Base-by-base conservation (phyloP, 2,797 vertebrate genomes). In the Mionectes olivaceus region DNA sequence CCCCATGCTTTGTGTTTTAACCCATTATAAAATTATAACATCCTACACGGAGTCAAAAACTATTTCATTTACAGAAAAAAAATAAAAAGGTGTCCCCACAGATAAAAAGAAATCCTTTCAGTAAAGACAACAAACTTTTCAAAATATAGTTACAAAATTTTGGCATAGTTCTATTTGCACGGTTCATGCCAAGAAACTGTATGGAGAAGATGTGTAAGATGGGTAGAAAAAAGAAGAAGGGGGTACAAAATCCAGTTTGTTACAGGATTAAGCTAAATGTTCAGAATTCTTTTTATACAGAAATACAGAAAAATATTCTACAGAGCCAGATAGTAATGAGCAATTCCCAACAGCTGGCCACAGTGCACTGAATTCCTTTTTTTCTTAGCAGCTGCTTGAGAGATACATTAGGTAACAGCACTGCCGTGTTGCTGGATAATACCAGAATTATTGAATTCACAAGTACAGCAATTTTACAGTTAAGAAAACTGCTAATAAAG, bases 401-500 rank as follows among this genome's bases (percentile, higher is more conserved):
- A 91, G 18, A 75, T 56, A 78, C 37, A 65, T 60, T 90, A 88
- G 73, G 27, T 84, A 85, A 92, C 37, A 89, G 71, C 55, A 90
- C 76, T 87, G 85, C 52, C 63, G 61, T 69, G 65, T 73, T 83
- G 33, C 65, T 16, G 5, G 74, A 27, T 81, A 89, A 87, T 27
- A 70, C 33, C 9, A 2, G 71, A 74, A 94, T 53, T 79, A 65
- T 41, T 44, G 52, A 80, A 74, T 83, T 80, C 49, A 87, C 59
- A 57, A 78, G 76, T 59, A 93, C 14, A 76, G 87, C 69, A 75
- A 77, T 74, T 85, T 89, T 80, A 77, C 60, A 41, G n/a, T 65
- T 71, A 85, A 57, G 84, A 91, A 91, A 89, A 93, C 47, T 78
- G 84, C 75, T 89, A 89, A 83, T 87, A 75, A 77, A 78, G 91